Percentiles rank a stretch among this genome's conserved stretches.
Evolutionary conservation across 2,797 vertebrate species (phyloP).

Genomic region (Thunnus albacares): DNA sequence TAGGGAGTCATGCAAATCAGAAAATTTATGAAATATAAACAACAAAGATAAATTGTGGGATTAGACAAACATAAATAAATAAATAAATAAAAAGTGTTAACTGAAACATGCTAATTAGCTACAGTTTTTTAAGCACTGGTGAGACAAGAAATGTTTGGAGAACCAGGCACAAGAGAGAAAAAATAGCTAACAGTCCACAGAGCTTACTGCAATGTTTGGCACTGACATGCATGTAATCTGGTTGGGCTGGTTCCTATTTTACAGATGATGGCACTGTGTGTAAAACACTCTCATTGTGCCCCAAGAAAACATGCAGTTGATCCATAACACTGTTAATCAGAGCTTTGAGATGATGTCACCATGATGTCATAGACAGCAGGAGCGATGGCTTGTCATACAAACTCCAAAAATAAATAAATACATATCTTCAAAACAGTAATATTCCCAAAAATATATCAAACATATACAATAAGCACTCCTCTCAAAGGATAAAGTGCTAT

Average conservation of each 20-base stretch:
- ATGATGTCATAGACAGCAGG: slow-evolving; percentile 28
- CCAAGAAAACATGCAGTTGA: slow-evolving; percentile 70
- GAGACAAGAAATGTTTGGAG: slow-evolving; percentile 65
- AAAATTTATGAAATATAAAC: slow-evolving; percentile 74
- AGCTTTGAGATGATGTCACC: slow-evolving; percentile 34
- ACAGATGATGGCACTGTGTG: slow-evolving; percentile 53
- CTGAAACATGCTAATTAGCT: slow-evolving; percentile 83
- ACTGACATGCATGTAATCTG: slow-evolving; percentile 80
- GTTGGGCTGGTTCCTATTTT: slow-evolving; percentile 67
- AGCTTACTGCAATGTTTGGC: slow-evolving; percentile 74
- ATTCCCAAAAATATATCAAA: slow-evolving; percentile 69
- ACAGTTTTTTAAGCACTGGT: slow-evolving; percentile 69
- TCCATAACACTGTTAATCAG: slow-evolving; percentile 42
- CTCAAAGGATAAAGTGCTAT: slow-evolving; percentile 58
- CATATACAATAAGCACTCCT: slow-evolving; percentile 65
- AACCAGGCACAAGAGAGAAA: slow-evolving; percentile 80
- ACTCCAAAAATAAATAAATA: slow-evolving; percentile 70
- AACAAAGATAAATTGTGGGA: slow-evolving; percentile 60
- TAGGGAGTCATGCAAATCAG: slow-evolving; percentile 80
- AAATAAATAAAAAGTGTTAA: slow-evolving; percentile 51
- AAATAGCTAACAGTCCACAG: slow-evolving; percentile 77
- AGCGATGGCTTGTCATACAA: slow-evolving; percentile 70
- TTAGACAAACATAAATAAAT: slow-evolving; percentile 41
- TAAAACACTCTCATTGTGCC: slow-evolving; percentile 42
- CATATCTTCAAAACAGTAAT: slow-evolving; percentile 43